These are phyloP conservation scores for Trachurus trachurus DNA, from an alignment of 2,797 vertebrate genomes.

Conservation along the genomic window DNA sequence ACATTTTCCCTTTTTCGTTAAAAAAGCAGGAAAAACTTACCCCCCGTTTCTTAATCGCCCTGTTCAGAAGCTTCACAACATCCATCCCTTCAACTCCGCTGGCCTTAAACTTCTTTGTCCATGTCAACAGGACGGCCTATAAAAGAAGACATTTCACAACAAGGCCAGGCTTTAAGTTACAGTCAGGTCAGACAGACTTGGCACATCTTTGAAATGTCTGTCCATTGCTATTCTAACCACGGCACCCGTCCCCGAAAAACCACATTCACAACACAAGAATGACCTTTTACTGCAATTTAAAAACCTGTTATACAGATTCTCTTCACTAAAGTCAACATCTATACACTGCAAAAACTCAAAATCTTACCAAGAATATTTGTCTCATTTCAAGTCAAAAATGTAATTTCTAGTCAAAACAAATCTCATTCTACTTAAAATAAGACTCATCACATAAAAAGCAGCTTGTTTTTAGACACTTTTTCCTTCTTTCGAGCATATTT, in stretches of 20 bases:
- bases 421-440: no score
- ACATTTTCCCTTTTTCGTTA: no score
- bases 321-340: neutral
- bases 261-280: neutral
- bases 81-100: slow-evolving; percentile 96
- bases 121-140: slow-evolving; percentile 93
- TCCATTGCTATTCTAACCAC: slow-evolving; percentile 37
- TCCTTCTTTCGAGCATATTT: no score
- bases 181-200: neutral
- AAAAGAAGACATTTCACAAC: slow-evolving; percentile 42
- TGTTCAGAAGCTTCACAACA: slow-evolving; percentile 95
- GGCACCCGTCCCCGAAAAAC: neutral
- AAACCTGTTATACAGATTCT: neutral
- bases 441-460: no score
- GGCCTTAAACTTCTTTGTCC: slow-evolving; percentile 97
- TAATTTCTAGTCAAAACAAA: no score
- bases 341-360: no score
- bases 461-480: no score
- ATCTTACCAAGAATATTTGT: no score
- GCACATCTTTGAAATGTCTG: neutral
- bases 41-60: slow-evolving; percentile 97
- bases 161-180: slow-evolving; percentile 3
- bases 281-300: neutral
- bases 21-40: slow-evolving; percentile 76
- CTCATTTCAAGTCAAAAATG: no score